Base-by-base conservation (phyloP, 2,888 invertebrate species). In the Hirtodrosophila histrioides region DNA sequence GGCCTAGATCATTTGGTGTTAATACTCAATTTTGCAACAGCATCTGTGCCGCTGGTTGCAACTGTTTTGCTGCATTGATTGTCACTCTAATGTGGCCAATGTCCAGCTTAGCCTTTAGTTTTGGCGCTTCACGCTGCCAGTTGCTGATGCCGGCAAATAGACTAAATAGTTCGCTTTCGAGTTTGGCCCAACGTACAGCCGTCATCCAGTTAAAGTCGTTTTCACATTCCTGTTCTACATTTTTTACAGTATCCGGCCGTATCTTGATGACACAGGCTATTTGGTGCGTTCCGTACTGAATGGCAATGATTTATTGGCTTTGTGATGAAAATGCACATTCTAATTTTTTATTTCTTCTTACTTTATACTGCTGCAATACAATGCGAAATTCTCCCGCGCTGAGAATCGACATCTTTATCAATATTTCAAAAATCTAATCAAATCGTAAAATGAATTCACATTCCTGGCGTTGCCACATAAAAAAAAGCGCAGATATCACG, bases 191-290 rank as follows among this genome's bases (percentile, higher is more conserved):
- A 4, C 68, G 86, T 1, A 11, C 29, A 0, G 44, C 29, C 0
- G 83, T 82, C 76, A 81, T 75, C 81, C 81, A 81, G 17, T 67
- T 56, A 9, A 63, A 81, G 3, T 72, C 63, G 5, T 54, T 62
- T 35, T 44, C 27, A 0, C 62, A 31, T n/a, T 75, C 44, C 29
- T 35, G 64, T 24, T 53, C 46, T n/a, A 45, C 71, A 3, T 51
- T 37, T 3, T 37, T 46, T 2, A 62, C 37, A 12, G 10, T 54
- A n/a, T 67, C 62, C 23, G 82, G 82, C 3, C 46, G 10, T 31
- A 81, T 75, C 37, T 85, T 82, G 2, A 61, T 7, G 17, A 46
- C 45, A 31, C 86, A 85, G 5, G 29, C 46, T 61, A 81, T 37
- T 35, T 62, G 43, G 10, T 66, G 57, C 3, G 33, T 36, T 39